Evolutionary conservation across 2,888 invertebrate species (phyloP).

Genomic region (Parnassius mnemosyne): DNA sequence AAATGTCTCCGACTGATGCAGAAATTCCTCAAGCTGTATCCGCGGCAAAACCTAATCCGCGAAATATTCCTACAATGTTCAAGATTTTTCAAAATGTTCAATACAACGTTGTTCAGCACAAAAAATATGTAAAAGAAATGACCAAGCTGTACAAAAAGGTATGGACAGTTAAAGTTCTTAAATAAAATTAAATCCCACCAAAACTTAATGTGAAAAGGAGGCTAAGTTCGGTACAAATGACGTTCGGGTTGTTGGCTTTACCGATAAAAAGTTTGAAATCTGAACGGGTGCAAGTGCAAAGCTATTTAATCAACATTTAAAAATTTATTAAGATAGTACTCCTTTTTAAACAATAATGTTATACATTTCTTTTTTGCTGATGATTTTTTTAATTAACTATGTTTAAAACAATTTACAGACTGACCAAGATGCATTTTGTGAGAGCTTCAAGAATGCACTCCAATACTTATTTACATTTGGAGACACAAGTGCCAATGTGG

Average conservation of each 20-base stretch:
- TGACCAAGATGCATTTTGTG: conserved; percentile 79
- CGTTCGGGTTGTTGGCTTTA: no score
- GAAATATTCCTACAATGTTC: conserved; percentile 69
- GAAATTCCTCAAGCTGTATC: conserved; percentile 43
- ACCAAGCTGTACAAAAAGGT: conserved; percentile 83
- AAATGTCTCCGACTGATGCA: conserved; percentile 55
- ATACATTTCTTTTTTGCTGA: no score
- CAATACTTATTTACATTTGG: conserved; percentile 83
- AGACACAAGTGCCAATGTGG: conserved; percentile 84
- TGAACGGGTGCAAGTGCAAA: no score
- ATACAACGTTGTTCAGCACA: conserved; percentile 83
- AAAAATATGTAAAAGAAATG: conserved; percentile 82
- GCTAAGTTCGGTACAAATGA: no score
- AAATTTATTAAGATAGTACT: no score
- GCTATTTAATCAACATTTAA: no score
- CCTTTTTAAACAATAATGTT: no score
- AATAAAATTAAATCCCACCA: no score
- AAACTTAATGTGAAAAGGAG: no score
- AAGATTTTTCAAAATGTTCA: conserved; percentile 84
- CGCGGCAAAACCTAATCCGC: conserved; percentile 59
- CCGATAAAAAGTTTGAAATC: no score
- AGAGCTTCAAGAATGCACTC: conserved; percentile 83
- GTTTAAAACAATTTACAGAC: conserved; percentile 43
- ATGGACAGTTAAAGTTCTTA: conserved; percentile 23
- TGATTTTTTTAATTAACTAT: not conserved